These are phyloP conservation scores for Malthinus flaveolus DNA, from an alignment of 2,888 invertebrate species.

Conservation along the genomic window DNA sequence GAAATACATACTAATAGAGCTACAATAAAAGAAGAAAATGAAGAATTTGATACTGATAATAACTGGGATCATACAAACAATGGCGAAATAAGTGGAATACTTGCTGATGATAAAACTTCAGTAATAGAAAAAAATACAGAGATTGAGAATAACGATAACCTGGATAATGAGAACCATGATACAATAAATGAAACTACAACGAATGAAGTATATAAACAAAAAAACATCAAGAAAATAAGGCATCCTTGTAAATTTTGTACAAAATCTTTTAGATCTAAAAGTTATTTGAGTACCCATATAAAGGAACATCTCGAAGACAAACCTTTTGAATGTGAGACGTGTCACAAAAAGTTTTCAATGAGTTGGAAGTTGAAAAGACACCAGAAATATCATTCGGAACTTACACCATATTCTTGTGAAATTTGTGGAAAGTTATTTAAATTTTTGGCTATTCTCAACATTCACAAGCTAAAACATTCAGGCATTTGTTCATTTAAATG, in stretches of 20 bases:
- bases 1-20: too few relatives aligned
- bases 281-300: conserved; percentile 20
- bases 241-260: conserved; percentile 23
- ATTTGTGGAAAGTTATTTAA: conserved; percentile 23
- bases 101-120: too few relatives aligned
- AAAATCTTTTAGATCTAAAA: conserved; percentile 18
- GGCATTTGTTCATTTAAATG: conserved; percentile 22
- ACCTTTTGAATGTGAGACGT: conserved; percentile 18
- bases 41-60: too few relatives aligned
- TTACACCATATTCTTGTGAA: conserved; percentile 21
- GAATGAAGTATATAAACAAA: too few relatives aligned
- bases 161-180: too few relatives aligned
- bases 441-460: conserved; percentile 14
- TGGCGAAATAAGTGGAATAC: neutral
- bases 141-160: too few relatives aligned
- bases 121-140: too few relatives aligned
- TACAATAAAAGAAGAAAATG: too few relatives aligned
- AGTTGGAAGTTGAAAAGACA: conserved; percentile 23
- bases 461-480: conserved; percentile 22
- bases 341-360: conserved; percentile 21
- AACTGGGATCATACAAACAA: neutral
- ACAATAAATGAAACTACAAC: too few relatives aligned
- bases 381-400: conserved; percentile 15
- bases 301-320: conserved; percentile 22
- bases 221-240: too few relatives aligned